These are phyloP conservation scores for Podarcis cretensis DNA, from an alignment of 2,113 vertebrate species.

Conservation along the genomic window DNA sequence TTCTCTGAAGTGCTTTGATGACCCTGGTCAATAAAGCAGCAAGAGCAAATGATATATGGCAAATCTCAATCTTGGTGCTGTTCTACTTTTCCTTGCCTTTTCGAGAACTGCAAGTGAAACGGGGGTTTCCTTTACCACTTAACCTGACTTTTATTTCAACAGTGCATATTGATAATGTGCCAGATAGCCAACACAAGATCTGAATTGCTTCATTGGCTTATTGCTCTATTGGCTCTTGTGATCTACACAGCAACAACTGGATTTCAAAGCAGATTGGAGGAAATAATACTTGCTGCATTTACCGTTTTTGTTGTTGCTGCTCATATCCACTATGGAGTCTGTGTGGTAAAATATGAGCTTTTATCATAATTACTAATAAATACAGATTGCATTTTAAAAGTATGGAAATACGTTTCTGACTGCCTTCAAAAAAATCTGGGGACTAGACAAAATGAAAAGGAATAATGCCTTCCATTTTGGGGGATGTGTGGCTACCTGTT, in stretches of 20 bases:
- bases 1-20: not conserved
- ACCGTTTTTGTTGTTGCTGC: conserved; percentile 38
- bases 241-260: conserved; percentile 25
- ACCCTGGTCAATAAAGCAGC: not conserved
- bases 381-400: not conserved
- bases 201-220: conserved; percentile 57
- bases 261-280: conserved; percentile 49
- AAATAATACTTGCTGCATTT: not conserved
- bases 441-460: not conserved
- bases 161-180: conserved; percentile 65
- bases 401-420: not conserved
- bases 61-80: conserved; percentile 4
- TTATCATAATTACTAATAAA: not conserved
- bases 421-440: not conserved
- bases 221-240: conserved; percentile 53
- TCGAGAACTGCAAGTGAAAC: not conserved
- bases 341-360: conserved; percentile 51
- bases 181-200: conserved; percentile 65
- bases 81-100: not conserved
- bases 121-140: conserved; percentile 3
- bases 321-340: conserved; percentile 62
- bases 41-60: not conserved
- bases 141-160: not conserved
- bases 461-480: not conserved
- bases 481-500: not conserved